Base-by-base conservation (phyloP, 2,888 invertebrate species). In the Buathra laborator region DNA sequence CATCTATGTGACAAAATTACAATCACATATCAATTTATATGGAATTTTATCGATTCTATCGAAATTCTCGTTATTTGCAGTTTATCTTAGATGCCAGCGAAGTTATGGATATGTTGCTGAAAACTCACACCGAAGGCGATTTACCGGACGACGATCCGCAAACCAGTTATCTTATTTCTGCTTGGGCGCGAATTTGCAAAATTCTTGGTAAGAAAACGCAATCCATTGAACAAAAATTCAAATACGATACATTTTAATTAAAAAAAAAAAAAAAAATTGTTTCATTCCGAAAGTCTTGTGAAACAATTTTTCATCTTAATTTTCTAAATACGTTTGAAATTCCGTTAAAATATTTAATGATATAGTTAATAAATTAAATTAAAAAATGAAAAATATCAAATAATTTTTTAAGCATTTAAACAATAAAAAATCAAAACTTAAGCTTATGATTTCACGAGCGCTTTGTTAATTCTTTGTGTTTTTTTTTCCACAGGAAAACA, bases 151-250 rank as follows among this genome's bases (percentile, higher is more conserved):
- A 99, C 92, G 99, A 99, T 94, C 99, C 99, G 1, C 99, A 99
- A 94, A 97, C 99, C 32, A 98, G 98, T 12, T 99, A 99, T 94
- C 96, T 99, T 94, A 99, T 99, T 89, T 98, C 99, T 0, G 99
- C 99, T 0, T 99, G 99, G 99, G 99, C 99, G 0, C 96, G 99
- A 88, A 99, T 99, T 94, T 99, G 99, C 94, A 99, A 99, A 94
- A 97, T 99, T 90, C 95, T 99, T 94, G 97, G 96, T 94, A 88
- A 89, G 88, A 7, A 1, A 9, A 37, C 24, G 24, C 37, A 37
- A 87, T 59, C 24, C 12, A 53, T 29, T 19, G 12, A 56, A 56
- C 37, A 56, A 29, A 43, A 48, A 6, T 24, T 24, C 3, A 24
- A 24, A 24, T 24, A 3, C 24, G 24, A 24, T 24, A 24, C 24